Percentiles rank a stretch among this genome's conserved stretches.
Evolutionary conservation across 2,113 vertebrate species (phyloP).

Genomic region (Nibea coibor): DNA sequence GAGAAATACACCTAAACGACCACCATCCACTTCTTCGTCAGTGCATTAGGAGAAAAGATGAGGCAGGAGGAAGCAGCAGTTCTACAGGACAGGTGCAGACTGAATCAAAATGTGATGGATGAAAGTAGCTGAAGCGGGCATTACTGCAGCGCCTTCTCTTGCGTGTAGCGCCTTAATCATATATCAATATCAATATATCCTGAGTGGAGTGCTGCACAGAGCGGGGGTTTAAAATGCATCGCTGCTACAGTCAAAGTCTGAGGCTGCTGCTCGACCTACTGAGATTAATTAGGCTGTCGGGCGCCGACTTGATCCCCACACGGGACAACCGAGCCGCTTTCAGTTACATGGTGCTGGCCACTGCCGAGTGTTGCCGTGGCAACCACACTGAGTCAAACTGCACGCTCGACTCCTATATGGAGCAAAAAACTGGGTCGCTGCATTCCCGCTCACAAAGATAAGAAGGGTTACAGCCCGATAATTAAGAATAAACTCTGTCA

Average conservation of each 20-base stretch:
- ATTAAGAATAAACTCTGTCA: background rate
- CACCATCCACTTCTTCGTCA: background rate
- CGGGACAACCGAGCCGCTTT: conserved; percentile 8
- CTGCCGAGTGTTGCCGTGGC: conserved; percentile 22
- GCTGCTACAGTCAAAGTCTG: background rate
- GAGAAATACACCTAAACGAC: background rate
- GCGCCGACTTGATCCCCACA: conserved; percentile 7
- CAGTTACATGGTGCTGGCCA: background rate
- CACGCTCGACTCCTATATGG: background rate
- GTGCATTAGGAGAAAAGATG: background rate
- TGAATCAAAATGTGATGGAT: conserved; percentile 14
- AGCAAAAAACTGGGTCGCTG: background rate
- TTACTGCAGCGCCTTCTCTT: conserved; percentile 3
- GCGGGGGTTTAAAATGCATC: background rate
- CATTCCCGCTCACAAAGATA: conserved; percentile 7
- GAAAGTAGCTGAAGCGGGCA: background rate
- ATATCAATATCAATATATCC: conserved; percentile 1
- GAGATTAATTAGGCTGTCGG: conserved; percentile 49
- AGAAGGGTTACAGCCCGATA: background rate
- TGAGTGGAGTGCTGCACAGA: background rate
- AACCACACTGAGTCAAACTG: conserved; percentile 18
- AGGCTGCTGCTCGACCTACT: conserved; percentile 4
- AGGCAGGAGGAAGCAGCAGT: background rate
- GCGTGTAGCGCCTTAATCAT: background rate
- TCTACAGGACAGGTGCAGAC: conserved; percentile 6